Base-by-base conservation (phyloP, 1,140 invertebrate genomes). In the Temnothorax longispinosus region DNA sequence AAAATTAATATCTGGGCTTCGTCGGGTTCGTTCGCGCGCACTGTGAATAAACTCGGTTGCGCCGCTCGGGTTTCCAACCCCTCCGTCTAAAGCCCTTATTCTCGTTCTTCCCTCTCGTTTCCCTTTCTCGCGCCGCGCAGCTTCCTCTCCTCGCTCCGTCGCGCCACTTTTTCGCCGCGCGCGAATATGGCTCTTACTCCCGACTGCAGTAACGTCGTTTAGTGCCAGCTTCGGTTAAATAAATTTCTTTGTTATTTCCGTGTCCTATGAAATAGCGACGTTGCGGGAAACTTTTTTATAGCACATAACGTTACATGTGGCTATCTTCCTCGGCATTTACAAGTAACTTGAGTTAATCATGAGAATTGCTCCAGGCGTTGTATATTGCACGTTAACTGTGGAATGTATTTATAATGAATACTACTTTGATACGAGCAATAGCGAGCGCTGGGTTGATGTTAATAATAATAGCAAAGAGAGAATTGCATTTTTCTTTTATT, bases 1-100 rank as follows among this genome's bases (percentile, higher is more conserved):
- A 94, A 95, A 95, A 95, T 95, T 94, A 95, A 95, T 95, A 95
- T 94, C 94, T 91, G 91, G 80, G 90, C 89, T 94, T 92, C 89
- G 87, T 91, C 84, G 88, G 80, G 82, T 91, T 93, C 80, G 89
- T 90, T 93, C 90, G 89, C 92, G 89, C 90, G 88, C 88, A 67
- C 56, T 27, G 69, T 92, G 94, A 94, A 95, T 95, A 94, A 94
- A 94, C 93, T 93, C 91, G 85, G 89, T 92, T 91, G 81, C 52
- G 60, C 58, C 64, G 69, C 38, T n/a, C 77, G 62, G n/a, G 58
- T 56, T 88, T 88, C 76, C 89, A 78, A 75, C 56, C 18, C 54
- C 54, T 47, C 82, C 88, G 87, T 8, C 41, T 87, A 44, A 75
- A 27, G 32, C 44, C 41, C 35, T 6, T 21, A 21, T 21, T 6